A percentile compares a stretch with the other conserved stretches of the same genome.
phyloP scores from a whole-genome alignment of 2,113 vertebrate species.

The Theristicus caerulescens region DNA sequence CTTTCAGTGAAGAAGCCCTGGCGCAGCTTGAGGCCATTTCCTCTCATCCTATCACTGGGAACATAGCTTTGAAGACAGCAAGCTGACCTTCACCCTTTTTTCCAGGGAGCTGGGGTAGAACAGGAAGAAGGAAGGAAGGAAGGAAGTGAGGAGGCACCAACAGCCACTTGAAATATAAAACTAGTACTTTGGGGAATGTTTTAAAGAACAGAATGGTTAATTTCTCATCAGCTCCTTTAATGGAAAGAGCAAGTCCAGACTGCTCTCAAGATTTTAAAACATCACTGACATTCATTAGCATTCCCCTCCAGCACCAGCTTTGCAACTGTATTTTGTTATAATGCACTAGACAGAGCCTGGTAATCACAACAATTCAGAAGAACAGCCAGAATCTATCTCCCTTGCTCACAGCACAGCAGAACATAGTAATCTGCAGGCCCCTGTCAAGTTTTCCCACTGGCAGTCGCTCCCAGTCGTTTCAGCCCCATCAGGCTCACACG shows the following conservation, averaged over 20 bases:
- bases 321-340: not conserved
- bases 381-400: not conserved
- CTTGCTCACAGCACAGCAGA: not conserved
- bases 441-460: accelerated
- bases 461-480: accelerated
- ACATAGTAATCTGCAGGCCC: not conserved
- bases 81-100: not conserved
- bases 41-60: not conserved
- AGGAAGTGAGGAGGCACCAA: not conserved
- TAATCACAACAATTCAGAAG: not conserved
- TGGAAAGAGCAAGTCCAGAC: not conserved
- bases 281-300: not conserved
- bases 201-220: not conserved
- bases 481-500: not conserved
- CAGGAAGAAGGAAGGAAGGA: not conserved
- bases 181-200: not conserved
- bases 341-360: not conserved
- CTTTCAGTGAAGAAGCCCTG: too few relatives aligned
- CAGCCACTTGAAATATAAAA: not conserved
- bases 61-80: not conserved
- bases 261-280: not conserved
- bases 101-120: accelerated
- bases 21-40: too few relatives aligned
- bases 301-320: not conserved
- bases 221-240: not conserved